Evolutionary conservation across 2,797 vertebrate species (phyloP), one percentile per base, ranked within the genome.

Genomic region (Acipenser oxyrinchus): DNA sequence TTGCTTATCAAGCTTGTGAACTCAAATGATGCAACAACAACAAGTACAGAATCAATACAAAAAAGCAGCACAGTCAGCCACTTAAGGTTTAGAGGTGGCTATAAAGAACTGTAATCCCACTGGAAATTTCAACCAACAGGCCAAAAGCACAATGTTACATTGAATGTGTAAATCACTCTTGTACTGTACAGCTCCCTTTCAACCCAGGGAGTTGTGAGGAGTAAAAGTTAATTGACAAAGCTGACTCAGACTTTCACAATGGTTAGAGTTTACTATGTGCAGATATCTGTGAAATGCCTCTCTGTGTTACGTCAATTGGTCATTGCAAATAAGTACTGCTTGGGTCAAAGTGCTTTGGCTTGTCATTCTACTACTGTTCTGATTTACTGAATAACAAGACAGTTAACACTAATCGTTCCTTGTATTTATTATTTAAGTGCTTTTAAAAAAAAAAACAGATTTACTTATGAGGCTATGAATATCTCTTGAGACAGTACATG

Each of bases 381-480:
- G 92, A 92, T 92, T 37, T 90, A 95, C 88, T 91, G 82, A 95
- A 83, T 90, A 94, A 94, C 92, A 90, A 92, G 94, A 97, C 94
- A 93, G 90, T 94, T 98, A 94, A 94, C 88, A 86, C 88, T 92
- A 97, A 89, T 96, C 97, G 93, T 92, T 91, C 87, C 87, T 94
- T 87, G 95, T 99, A 99, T 98, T 99, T 99, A 99, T 99, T 98
- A 95, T 90, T 89, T 93, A 91, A 89, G 86, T 91, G 91, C 86
- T 92, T 90, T 93, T 90, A 89, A 86, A 89, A 88, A 90, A 90
- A 70, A 82, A 84, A 82, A 88, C 86, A 90, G 79, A 92, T 90
- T 87, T 82, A 90, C 90, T 83, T 90, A 90, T 78, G 87, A 88
- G 86, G 90, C 84, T 90, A 63, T 83, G 87, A 88, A 88, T 84